Percentiles rank a stretch among this genome's conserved stretches.
Conservation (phyloP, 2,113 vertebrate genomes). For the Centropus unirufus region DNA sequence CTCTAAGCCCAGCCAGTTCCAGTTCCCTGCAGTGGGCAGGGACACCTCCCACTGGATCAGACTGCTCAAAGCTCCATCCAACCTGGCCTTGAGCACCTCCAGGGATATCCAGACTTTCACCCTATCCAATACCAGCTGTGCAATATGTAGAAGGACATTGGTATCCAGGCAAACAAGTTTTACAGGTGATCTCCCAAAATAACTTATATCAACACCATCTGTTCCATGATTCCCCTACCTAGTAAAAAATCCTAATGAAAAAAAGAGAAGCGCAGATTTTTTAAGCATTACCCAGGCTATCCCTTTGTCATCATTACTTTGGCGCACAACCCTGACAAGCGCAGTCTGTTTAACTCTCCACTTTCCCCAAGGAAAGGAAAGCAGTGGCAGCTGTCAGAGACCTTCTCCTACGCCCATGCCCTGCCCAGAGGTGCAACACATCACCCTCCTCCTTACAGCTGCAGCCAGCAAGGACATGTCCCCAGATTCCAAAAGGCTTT, state of each 20-base stretch:
- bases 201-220: background rate
- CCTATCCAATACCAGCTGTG: background rate
- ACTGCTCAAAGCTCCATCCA: no score
- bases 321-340: fast-evolving
- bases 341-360: background rate
- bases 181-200: background rate
- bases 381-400: background rate
- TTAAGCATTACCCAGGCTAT: background rate
- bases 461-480: background rate
- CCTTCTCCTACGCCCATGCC: background rate
- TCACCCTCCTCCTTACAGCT: background rate
- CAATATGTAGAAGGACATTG: background rate
- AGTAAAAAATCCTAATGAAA: background rate
- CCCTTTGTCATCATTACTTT: background rate
- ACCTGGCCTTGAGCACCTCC: no score
- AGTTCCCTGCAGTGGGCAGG: no score
- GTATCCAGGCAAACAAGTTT: background rate
- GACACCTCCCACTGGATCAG: no score
- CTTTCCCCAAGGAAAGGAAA: background rate
- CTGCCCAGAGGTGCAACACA: background rate
- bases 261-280: background rate
- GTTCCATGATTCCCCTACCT: background rate
- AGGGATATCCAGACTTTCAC: background rate
- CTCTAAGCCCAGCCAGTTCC: no score
- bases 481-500: background rate